Evolutionary conservation across 2,113 vertebrate genomes (phyloP).

Genomic region (Onychostoma macrolepis): DNA sequence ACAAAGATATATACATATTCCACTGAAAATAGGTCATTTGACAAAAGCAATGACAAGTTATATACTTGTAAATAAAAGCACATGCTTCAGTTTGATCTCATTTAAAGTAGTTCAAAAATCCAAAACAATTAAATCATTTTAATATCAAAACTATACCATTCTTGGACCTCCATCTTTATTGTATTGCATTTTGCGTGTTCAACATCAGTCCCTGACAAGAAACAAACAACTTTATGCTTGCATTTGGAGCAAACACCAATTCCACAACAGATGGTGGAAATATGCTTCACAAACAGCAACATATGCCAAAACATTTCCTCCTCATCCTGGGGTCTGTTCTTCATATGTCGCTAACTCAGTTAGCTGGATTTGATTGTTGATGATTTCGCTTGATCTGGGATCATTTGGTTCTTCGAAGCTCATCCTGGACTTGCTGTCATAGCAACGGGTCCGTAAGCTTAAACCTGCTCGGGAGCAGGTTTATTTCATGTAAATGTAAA

Average conservation of each 20-base stretch:
- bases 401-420: no score
- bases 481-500: no score
- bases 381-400: no score
- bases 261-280: background rate
- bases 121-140: background rate
- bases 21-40: background rate
- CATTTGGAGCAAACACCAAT: background rate
- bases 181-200: background rate
- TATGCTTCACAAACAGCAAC: background rate
- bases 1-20: slow-evolving; percentile 1
- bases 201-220: background rate
- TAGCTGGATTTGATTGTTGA: no score
- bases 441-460: no score
- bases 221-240: background rate
- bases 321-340: no score
- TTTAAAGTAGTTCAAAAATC: background rate
- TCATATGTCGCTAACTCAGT: no score
- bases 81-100: background rate
- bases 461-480: no score
- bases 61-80: background rate
- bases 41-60: background rate
- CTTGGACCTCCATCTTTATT: background rate
- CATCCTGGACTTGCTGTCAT: no score
- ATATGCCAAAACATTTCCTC: background rate
- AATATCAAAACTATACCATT: background rate